A percentile compares a stretch with the other conserved stretches of the same genome.
Conservation (phyloP, 2,113 vertebrate species). For the Gymnarchus niloticus region DNA sequence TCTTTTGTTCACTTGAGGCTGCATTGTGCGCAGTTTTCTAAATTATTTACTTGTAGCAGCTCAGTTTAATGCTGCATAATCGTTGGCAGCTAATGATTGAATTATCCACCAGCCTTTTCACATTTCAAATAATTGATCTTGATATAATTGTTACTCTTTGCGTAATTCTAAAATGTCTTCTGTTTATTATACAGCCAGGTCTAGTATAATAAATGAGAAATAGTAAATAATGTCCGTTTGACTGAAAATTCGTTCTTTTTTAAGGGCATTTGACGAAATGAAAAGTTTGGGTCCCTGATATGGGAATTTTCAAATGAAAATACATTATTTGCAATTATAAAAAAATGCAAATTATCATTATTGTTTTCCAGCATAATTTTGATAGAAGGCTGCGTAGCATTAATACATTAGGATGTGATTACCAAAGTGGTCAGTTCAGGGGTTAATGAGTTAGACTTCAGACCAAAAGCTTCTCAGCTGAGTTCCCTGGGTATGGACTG, state of each 20-base stretch:
- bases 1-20: slow-evolving; percentile 15
- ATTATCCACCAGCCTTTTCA: background rate
- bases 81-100: background rate
- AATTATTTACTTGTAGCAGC: background rate
- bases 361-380: background rate
- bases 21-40: background rate
- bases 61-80: background rate
- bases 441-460: background rate
- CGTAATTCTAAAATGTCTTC: background rate
- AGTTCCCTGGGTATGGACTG: no score
- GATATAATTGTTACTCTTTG: slow-evolving; percentile 15
- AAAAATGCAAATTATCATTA: background rate
- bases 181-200: background rate
- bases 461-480: background rate
- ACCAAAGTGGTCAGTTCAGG: background rate
- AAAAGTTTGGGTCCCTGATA: background rate
- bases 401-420: background rate
- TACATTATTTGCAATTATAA: background rate
- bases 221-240: no score
- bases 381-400: background rate
- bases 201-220: background rate
- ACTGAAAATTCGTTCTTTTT: background rate
- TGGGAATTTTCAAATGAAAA: background rate
- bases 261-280: background rate
- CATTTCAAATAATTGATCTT: background rate